Conservation (phyloP, 2,797 vertebrate species). For the Acanthurus tractus region DNA sequence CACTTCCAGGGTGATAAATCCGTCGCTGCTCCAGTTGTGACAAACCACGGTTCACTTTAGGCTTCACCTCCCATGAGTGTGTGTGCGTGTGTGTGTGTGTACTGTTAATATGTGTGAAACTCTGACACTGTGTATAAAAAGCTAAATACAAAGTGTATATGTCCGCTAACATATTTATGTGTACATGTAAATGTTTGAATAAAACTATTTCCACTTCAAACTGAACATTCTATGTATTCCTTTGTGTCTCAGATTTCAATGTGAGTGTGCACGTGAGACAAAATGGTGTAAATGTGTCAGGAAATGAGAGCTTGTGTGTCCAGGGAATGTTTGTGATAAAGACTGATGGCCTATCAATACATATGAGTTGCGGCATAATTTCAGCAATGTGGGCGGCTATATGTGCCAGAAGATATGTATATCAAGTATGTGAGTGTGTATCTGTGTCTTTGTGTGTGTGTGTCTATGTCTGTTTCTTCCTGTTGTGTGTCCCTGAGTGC, state of each 20-base stretch:
- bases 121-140: neutral
- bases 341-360: constrained; percentile 67
- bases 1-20: constrained; percentile 69
- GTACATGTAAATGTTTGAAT: neutral
- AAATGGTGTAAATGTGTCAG: constrained; percentile 70
- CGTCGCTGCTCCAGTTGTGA: constrained; percentile 51
- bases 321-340: constrained; percentile 60
- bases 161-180: constrained; percentile 15
- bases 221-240: neutral
- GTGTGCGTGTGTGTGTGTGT: constrained; percentile 12
- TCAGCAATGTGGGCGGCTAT: constrained; percentile 27
- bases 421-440: constrained; percentile 27
- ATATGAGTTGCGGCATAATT: constrained; percentile 49
- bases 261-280: constrained; percentile 31
- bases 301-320: constrained; percentile 65
- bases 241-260: constrained; percentile 22
- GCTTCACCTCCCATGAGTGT: constrained; percentile 39
- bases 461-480: constrained; percentile 43
- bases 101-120: neutral
- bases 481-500: constrained; percentile 69
- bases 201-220: neutral
- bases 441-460: constrained; percentile 22
- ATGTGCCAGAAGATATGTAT: constrained; percentile 44
- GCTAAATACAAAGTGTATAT: neutral
- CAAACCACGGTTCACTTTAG: constrained; percentile 66